Evolutionary conservation across 2,113 vertebrate species (phyloP).

Genomic region (Pagrus major): DNA sequence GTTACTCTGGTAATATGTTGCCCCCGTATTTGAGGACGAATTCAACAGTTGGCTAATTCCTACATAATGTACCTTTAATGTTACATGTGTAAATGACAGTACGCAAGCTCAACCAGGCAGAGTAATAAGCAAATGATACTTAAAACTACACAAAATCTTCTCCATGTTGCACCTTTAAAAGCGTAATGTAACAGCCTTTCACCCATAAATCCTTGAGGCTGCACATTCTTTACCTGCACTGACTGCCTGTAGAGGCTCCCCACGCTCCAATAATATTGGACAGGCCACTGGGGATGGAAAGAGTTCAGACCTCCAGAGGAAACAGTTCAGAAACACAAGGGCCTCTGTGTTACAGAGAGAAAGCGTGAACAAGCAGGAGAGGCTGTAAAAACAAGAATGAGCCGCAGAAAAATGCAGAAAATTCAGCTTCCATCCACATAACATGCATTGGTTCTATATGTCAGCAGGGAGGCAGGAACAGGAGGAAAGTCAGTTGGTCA

Average conservation of each 20-base stretch:
- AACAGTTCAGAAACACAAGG: slow-evolving; percentile 60
- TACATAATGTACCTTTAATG: neutral
- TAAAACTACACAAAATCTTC: neutral
- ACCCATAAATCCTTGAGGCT: slow-evolving; percentile 7
- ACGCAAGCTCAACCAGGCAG: neutral
- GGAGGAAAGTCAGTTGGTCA: slow-evolving; percentile 12
- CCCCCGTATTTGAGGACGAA: too few relatives aligned
- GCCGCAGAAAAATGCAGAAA: slow-evolving; percentile 30
- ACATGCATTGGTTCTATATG: neutral
- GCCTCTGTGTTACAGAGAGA: slow-evolving; percentile 53
- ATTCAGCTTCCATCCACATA: slow-evolving; percentile 25
- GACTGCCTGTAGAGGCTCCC: slow-evolving; percentile 14
- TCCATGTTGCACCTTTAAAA: neutral
- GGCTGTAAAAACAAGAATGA: slow-evolving; percentile 51
- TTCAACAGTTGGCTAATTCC: too few relatives aligned
- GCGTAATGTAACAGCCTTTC: neutral
- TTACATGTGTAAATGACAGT: neutral
- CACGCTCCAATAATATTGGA: slow-evolving; percentile 48
- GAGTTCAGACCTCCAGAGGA: slow-evolving; percentile 46
- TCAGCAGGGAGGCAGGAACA: neutral
- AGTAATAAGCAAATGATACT: neutral
- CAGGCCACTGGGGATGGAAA: slow-evolving; percentile 51
- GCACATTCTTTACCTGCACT: slow-evolving; percentile 29
- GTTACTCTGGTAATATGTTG: too few relatives aligned
- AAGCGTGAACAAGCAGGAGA: slow-evolving; percentile 47